These are phyloP conservation scores for Coturnix japonica DNA, from an alignment of 2,113 vertebrate genomes.

Conservation along the genomic window DNA sequence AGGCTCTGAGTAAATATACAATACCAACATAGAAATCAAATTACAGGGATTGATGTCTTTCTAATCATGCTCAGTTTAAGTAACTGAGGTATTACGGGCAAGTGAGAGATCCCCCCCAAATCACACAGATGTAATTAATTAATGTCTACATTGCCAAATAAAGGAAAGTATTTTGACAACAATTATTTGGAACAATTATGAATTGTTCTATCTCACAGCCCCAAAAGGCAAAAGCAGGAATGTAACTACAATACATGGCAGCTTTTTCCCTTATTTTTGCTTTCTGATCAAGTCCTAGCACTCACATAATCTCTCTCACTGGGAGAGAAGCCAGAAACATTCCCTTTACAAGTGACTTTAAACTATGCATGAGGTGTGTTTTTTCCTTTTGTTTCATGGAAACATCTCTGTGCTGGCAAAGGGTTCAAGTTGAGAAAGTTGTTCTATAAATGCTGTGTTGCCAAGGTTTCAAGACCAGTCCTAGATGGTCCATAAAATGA, in stretches of 20 bases:
- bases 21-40: not conserved
- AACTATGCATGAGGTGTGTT: slow-evolving; percentile 47
- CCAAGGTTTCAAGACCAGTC: slow-evolving; percentile 54
- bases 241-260: slow-evolving; percentile 19
- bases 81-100: not conserved
- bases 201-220: slow-evolving; percentile 45
- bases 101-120: not conserved
- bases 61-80: not conserved
- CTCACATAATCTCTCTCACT: slow-evolving; percentile 63
- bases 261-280: slow-evolving; percentile 33
- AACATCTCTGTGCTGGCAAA: slow-evolving; percentile 66
- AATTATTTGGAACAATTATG: slow-evolving; percentile 67
- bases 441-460: slow-evolving; percentile 30
- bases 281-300: slow-evolving; percentile 48
- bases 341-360: slow-evolving; percentile 58
- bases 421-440: slow-evolving; percentile 63
- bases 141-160: slow-evolving; percentile 48
- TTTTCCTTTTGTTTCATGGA: slow-evolving; percentile 67
- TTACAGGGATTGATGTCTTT: slow-evolving; percentile 8
- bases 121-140: slow-evolving; percentile 54
- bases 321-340: slow-evolving; percentile 59
- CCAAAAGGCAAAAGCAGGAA: slow-evolving; percentile 51
- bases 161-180: slow-evolving; percentile 56
- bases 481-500: slow-evolving; percentile 54
- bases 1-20: slow-evolving; percentile 1